These are phyloP conservation scores for Drosophila mayri DNA, from an alignment of 1,140 invertebrate species.

Conservation along the genomic window DNA sequence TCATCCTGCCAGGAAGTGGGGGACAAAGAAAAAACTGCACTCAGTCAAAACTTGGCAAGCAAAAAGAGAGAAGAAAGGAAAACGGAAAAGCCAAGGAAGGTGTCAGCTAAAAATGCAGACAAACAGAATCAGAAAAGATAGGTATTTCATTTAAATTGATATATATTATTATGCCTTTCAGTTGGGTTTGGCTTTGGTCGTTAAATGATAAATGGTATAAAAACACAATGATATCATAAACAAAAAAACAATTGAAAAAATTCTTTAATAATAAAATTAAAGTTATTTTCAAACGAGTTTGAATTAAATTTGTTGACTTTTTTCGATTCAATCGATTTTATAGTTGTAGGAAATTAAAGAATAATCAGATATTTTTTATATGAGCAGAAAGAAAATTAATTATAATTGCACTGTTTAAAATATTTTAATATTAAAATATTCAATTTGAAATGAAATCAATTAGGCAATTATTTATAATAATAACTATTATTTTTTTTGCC, in stretches of 20 bases:
- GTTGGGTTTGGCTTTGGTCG: background rate
- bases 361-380: too few relatives aligned
- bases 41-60: slow-evolving; percentile 45
- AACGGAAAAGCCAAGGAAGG: background rate
- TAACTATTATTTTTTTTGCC: too few relatives aligned
- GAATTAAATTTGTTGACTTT: background rate
- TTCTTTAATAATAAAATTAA: background rate
- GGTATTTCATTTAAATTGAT: background rate
- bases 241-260: background rate
- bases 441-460: background rate
- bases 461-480: too few relatives aligned
- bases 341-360: background rate
- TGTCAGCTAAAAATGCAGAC: slow-evolving; percentile 9
- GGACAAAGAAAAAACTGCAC: slow-evolving; percentile 24
- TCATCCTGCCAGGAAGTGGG: slow-evolving; percentile 22
- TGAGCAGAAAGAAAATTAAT: background rate
- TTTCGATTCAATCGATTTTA: background rate
- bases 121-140: background rate
- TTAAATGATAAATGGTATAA: background rate
- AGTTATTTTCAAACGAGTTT: background rate
- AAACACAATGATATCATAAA: background rate
- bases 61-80: slow-evolving; percentile 1
- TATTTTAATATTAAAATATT: background rate
- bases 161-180: background rate
- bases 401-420: background rate